Conservation (phyloP, 2,113 vertebrate genomes). For the Copsychus sechellarum region DNA sequence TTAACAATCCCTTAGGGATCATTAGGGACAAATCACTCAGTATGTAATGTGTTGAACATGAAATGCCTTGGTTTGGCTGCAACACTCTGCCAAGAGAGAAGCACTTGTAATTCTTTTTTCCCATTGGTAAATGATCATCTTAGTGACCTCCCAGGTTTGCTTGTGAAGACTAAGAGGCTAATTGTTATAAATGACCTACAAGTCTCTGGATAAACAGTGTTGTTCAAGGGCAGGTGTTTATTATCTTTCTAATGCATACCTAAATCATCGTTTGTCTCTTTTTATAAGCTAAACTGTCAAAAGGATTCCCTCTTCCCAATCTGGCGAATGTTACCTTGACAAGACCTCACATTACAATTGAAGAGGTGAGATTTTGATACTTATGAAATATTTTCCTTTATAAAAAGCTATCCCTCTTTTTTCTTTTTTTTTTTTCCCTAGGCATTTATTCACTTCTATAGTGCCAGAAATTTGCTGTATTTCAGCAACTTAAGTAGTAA, state of each 20-base stretch:
- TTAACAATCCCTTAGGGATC: neutral
- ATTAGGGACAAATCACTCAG: neutral
- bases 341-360: conserved; percentile 66
- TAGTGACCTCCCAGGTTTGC: neutral
- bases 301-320: conserved; percentile 72
- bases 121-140: neutral
- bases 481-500: neutral
- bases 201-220: neutral
- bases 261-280: neutral
- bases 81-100: neutral
- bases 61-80: neutral
- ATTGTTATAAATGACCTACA: neutral
- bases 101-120: neutral
- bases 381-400: neutral
- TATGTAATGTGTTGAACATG: neutral
- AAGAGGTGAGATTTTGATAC: conserved; percentile 61
- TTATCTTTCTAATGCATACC: neutral
- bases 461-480: neutral
- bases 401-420: neutral
- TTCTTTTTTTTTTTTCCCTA: neutral
- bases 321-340: conserved; percentile 55
- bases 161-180: neutral
- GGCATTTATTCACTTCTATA: neutral
- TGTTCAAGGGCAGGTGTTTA: neutral
- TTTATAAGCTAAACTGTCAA: conserved; percentile 70